These are phyloP conservation scores for Lineus longissimus DNA, from an alignment of 1,140 invertebrate genomes.

Conservation along the genomic window DNA sequence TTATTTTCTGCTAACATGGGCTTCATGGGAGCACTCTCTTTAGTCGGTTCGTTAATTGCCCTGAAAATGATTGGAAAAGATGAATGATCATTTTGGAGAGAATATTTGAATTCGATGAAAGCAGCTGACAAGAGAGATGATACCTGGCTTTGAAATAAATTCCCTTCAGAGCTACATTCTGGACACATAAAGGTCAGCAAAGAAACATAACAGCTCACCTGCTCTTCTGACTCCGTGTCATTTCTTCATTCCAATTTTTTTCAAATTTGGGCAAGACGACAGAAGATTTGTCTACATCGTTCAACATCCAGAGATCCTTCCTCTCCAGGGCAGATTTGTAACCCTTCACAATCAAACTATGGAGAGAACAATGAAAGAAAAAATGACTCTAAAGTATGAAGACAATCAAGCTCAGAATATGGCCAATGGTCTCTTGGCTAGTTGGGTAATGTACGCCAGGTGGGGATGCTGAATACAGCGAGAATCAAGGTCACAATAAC, in stretches of 20 bases:
- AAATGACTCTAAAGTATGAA: too few species aligned
- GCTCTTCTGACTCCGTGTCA: conserved; percentile 22
- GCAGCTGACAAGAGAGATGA: not conserved
- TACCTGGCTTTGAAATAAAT: not conserved
- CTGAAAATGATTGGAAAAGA: not conserved
- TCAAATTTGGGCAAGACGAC: conserved; percentile 81
- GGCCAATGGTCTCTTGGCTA: too few species aligned
- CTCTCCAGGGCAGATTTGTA: conserved; percentile 77
- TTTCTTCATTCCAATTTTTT: conserved; percentile 70
- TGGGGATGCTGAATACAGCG: too few species aligned
- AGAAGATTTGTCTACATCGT: conserved; percentile 74
- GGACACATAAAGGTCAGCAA: not conserved
- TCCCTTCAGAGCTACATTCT: not conserved
- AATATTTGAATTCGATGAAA: not conserved
- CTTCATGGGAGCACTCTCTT: not conserved
- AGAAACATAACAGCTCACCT: too few species aligned
- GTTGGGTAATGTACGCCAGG: too few species aligned
- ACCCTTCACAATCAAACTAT: conserved; percentile 70
- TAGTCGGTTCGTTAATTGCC: not conserved
- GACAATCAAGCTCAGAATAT: too few species aligned
- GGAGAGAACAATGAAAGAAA: conserved; percentile 10
- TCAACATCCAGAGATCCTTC: conserved; percentile 85
- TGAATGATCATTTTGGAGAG: not conserved
- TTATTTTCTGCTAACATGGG: not conserved
- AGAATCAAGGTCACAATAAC: too few species aligned